Evolutionary conservation across 2,113 vertebrate species (phyloP).

Genomic region (Diphyllodes magnificus): DNA sequence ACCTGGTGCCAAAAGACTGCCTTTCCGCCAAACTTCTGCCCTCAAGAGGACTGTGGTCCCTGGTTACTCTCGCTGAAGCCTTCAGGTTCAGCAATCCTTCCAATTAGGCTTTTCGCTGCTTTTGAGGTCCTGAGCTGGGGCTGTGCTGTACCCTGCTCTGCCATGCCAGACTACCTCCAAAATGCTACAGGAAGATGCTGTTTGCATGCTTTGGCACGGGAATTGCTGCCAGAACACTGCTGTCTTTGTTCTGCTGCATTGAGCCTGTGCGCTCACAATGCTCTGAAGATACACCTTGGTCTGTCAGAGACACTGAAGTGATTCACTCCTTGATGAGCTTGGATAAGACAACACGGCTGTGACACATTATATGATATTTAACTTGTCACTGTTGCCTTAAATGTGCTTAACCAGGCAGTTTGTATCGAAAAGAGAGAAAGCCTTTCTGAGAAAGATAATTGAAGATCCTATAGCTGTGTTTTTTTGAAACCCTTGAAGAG

Average conservation of each 20-base stretch:
- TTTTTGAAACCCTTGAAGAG: background rate
- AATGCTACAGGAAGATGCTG: background rate
- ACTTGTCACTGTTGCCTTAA: background rate
- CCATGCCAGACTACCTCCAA: background rate
- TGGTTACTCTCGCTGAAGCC: background rate
- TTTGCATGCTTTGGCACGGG: background rate
- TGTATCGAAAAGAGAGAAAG: background rate
- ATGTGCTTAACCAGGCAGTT: background rate
- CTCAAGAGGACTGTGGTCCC: background rate
- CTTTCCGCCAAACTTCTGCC: background rate
- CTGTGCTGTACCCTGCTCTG: background rate
- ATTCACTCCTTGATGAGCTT: background rate
- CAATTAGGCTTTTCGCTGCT: background rate
- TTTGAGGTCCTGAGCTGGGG: background rate
- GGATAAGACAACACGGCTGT: background rate
- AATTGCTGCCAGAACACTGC: background rate
- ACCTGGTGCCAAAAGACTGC: background rate
- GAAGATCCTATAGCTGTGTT: background rate
- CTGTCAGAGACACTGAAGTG: background rate
- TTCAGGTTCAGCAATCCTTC: fast-evolving
- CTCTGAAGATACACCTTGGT: background rate
- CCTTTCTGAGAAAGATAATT: background rate
- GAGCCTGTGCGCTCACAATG: background rate
- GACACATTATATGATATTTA: background rate
- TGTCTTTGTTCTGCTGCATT: background rate